Conservation (phyloP, 2,888 invertebrate genomes). For the Catocala fraxini region DNA sequence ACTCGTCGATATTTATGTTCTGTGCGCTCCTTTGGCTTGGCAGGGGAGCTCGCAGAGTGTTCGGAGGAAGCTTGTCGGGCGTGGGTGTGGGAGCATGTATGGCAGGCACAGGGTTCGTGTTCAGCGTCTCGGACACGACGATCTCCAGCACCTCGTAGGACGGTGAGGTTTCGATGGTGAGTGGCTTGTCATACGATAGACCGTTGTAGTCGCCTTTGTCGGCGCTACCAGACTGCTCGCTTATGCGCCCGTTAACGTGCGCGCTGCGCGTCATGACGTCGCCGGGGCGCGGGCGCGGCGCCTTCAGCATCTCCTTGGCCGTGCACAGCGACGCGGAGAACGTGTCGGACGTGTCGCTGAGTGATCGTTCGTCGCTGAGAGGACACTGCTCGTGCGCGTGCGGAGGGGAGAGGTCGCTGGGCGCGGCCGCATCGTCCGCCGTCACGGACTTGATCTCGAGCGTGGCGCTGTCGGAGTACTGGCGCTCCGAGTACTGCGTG, state of each 20-base stretch:
- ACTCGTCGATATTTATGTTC: slow-evolving; percentile 79
- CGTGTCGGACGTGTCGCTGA: slow-evolving; percentile 61
- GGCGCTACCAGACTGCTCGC: slow-evolving; percentile 53
- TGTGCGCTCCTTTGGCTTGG: slow-evolving; percentile 33
- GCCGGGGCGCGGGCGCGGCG: slow-evolving; percentile 16
- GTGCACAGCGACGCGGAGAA: slow-evolving; percentile 66
- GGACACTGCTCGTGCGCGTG: slow-evolving; percentile 20
- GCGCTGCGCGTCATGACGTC: slow-evolving; percentile 34
- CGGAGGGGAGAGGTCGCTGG: slow-evolving; percentile 27
- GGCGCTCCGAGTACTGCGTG: slow-evolving; percentile 39
- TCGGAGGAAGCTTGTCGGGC: slow-evolving; percentile 32
- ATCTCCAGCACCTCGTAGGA: slow-evolving; percentile 79
- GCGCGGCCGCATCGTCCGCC: slow-evolving; percentile 12
- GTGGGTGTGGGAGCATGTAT: background rate
- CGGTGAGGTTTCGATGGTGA: slow-evolving; percentile 57
- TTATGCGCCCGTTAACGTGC: slow-evolving; percentile 58
- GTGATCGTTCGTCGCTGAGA: slow-evolving; percentile 51
- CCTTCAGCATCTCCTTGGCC: slow-evolving; percentile 56
- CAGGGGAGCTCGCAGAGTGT: slow-evolving; percentile 38
- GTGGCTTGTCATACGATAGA: slow-evolving; percentile 58
- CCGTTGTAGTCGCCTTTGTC: slow-evolving; percentile 62
- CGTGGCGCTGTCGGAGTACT: slow-evolving; percentile 40
- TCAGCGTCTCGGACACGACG: slow-evolving; percentile 77
- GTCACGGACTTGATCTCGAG: slow-evolving; percentile 43
- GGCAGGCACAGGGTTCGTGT: slow-evolving; percentile 46